Evolutionary conservation across 92 coral and sea anemone species (phyloP), one percentile per base, ranked within the genome.

Genomic region (Montipora capitata): DNA sequence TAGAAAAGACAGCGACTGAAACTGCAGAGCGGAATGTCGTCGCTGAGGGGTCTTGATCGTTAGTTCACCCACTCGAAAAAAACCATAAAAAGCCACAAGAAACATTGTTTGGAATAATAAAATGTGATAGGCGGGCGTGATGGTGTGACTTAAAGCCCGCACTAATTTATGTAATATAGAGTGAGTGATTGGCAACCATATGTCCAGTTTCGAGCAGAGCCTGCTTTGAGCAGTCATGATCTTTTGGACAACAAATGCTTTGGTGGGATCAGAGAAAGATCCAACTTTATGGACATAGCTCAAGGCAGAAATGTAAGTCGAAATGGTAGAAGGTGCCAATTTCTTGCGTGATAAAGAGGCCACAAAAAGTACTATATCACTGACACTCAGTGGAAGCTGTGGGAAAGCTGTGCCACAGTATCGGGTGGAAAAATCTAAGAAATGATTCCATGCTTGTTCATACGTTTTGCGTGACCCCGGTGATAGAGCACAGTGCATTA

Each of bases 381-480:
- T 39, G 20, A 17, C 42, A 9, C 10, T 10, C 10, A 52, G 10
- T 3, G 80, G 67, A 4, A 52, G 59, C 7, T 5, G 40, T 10
- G 38, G 2, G 39, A 6, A 1, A 41, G 38, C 15, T 18, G 66
- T 27, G 7, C 49, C 5, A 35, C 5, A 17, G 18, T 40, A 35
- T 16, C 5, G 27, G 8, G 27, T 27, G 85, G 86, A n/a, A 68
- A 20, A 74, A 74, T 51, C 49, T 57, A 49, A 61, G 16, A 75
- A 65, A 90, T 6, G 82, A 66, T 68, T 76, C 94, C 96, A 94
- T 8, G 94, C 96, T 14, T 90, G 48, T 65, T 65, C 12, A 12
- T 65, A 65, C 18, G 71, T 16, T 10, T 9, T 65, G 20, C 35
- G 70, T 2, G 70, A 15, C 11, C 38, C 35, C 10, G 17, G 8